A percentile compares a stretch with the other conserved stretches of the same genome.
Conservation (phyloP, 2,113 vertebrate species). For the Terrapene triunguis region DNA sequence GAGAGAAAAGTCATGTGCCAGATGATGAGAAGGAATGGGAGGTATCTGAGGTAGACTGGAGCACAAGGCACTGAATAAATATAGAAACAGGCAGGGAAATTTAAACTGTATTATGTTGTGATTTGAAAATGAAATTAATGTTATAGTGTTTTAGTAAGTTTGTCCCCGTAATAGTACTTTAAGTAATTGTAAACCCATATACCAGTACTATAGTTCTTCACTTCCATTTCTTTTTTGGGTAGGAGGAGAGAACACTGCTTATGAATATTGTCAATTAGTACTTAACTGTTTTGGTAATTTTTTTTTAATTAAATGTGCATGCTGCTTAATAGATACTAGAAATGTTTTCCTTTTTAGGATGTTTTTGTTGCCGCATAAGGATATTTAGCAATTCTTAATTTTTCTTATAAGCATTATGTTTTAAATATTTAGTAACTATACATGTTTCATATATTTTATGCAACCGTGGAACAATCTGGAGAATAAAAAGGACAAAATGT, state of each 20-base stretch:
- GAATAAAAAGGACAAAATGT: constrained; percentile 85
- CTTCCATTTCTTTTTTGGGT: neutral
- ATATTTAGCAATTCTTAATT: constrained; percentile 22
- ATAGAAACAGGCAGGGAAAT: neutral
- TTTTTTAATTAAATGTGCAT: neutral
- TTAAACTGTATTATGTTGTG: neutral
- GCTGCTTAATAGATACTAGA: neutral
- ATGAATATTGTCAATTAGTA: neutral
- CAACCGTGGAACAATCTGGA: constrained; percentile 78
- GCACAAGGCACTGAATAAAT: neutral
- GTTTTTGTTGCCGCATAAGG: neutral
- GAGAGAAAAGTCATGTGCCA: neutral
- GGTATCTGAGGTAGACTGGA: neutral
- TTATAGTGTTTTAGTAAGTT: neutral
- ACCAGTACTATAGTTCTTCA: neutral
- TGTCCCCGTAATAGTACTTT: neutral
- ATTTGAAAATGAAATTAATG: neutral
- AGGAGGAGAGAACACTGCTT: neutral
- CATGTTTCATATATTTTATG: constrained; percentile 66
- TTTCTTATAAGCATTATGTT: constrained; percentile 20
- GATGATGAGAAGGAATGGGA: neutral
- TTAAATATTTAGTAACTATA: constrained; percentile 33
- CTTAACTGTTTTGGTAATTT: neutral
- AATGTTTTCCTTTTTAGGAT: neutral
- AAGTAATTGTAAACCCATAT: neutral